Evolutionary conservation across 2,113 vertebrate species (phyloP).

Genomic region (Pterocles orientalis): DNA sequence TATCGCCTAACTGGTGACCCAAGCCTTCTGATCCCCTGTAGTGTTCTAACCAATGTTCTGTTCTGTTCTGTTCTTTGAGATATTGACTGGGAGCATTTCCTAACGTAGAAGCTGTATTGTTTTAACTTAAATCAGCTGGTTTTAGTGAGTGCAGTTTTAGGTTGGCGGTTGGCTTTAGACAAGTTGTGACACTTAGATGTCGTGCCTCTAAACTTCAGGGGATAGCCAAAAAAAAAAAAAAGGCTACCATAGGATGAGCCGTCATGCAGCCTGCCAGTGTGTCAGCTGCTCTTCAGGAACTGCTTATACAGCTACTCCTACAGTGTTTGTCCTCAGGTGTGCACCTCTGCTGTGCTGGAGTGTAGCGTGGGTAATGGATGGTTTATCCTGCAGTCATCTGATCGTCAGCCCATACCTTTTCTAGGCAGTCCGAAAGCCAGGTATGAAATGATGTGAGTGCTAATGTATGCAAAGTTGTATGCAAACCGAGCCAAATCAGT

Average conservation of each 20-base stretch:
- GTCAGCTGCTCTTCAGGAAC: background rate
- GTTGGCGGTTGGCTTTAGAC: background rate
- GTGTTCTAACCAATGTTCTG: background rate
- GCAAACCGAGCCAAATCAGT: background rate
- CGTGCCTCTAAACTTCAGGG: background rate
- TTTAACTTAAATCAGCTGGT: background rate
- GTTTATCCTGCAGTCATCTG: background rate
- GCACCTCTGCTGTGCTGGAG: background rate
- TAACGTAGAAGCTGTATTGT: background rate
- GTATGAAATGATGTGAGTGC: background rate
- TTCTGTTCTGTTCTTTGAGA: background rate
- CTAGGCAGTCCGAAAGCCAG: background rate
- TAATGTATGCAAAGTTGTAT: background rate
- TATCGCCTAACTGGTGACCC: background rate
- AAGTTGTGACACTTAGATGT: background rate
- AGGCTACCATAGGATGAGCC: background rate
- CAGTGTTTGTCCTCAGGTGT: background rate
- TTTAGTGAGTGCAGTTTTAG: rapidly evolving
- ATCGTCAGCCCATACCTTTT: background rate
- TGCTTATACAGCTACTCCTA: background rate
- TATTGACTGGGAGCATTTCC: background rate
- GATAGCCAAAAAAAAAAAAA: background rate
- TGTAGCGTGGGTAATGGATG: background rate
- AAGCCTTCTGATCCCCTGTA: background rate
- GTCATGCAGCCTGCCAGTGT: background rate